phyloP scores from a whole-genome alignment of 1,140 invertebrate species.

The Argopecten irradians region DNA sequence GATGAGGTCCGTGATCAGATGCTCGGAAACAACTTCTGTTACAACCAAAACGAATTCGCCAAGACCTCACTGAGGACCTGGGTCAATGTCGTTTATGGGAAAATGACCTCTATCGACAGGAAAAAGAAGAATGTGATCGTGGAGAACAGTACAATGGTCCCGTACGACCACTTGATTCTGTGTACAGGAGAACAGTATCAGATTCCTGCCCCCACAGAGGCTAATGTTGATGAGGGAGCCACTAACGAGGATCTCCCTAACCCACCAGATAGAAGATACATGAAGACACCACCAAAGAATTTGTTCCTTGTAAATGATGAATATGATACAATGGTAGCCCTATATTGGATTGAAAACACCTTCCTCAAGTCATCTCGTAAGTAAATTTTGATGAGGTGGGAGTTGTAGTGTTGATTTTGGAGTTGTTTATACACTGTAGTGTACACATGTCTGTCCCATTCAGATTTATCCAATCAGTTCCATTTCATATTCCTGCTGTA shows the following conservation, averaged over 20 bases:
- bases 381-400: no score
- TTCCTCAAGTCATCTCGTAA: constrained; percentile 64
- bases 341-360: constrained; percentile 71
- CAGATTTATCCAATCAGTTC: no score
- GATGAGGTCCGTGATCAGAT: constrained; percentile 70
- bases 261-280: constrained; percentile 61
- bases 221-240: constrained; percentile 56
- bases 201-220: constrained; percentile 67
- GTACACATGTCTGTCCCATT: no score
- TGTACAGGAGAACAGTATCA: constrained; percentile 75
- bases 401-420: no score
- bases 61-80: constrained; percentile 72
- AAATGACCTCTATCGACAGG: constrained; percentile 75
- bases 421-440: no score
- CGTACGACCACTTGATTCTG: constrained; percentile 76
- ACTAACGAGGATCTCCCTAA: constrained; percentile 62
- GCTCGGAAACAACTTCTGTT: constrained; percentile 68
- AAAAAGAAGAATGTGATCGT: constrained; percentile 75
- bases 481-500: no score
- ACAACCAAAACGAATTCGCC: constrained; percentile 69
- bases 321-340: constrained; percentile 71
- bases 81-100: constrained; percentile 76
- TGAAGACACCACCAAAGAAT: constrained; percentile 68
- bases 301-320: constrained; percentile 74
- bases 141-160: constrained; percentile 66